These are phyloP conservation scores for Sebastes melanostomus DNA, from an alignment of 2,797 vertebrate species.

Conservation along the genomic window DNA sequence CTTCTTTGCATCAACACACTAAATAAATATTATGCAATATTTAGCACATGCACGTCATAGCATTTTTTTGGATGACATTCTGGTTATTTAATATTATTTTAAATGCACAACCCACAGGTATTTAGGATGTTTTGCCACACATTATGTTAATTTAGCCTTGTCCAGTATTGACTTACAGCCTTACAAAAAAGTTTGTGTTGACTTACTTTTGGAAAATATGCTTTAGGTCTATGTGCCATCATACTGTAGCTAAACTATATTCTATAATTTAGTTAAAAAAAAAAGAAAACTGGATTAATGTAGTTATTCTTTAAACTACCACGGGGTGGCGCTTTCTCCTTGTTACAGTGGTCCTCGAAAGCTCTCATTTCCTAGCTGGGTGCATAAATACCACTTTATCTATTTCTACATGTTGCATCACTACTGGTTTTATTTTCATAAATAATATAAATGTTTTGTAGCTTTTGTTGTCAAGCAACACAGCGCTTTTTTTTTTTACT, in stretches of 20 bases:
- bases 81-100: background rate
- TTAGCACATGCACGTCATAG: too few relatives aligned
- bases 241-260: too few relatives aligned
- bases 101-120: background rate
- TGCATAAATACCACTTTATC: background rate
- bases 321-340: conserved; percentile 17
- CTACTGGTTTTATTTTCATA: background rate
- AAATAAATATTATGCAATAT: too few relatives aligned
- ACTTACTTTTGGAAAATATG: background rate
- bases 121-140: too few relatives aligned
- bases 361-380: background rate
- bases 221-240: background rate
- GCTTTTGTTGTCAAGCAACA: background rate
- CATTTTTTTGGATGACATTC: background rate
- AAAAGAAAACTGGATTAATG: background rate
- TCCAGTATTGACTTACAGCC: background rate
- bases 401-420: background rate
- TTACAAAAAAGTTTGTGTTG: too few relatives aligned
- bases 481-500: too few relatives aligned
- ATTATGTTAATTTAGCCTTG: background rate
- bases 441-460: background rate
- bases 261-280: background rate
- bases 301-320: background rate
- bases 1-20: background rate
- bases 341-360: background rate